Evolutionary conservation across 2,113 vertebrate species (phyloP), one percentile per base, ranked within the genome.

Genomic region (Choloepus hoffmanni): DNA sequence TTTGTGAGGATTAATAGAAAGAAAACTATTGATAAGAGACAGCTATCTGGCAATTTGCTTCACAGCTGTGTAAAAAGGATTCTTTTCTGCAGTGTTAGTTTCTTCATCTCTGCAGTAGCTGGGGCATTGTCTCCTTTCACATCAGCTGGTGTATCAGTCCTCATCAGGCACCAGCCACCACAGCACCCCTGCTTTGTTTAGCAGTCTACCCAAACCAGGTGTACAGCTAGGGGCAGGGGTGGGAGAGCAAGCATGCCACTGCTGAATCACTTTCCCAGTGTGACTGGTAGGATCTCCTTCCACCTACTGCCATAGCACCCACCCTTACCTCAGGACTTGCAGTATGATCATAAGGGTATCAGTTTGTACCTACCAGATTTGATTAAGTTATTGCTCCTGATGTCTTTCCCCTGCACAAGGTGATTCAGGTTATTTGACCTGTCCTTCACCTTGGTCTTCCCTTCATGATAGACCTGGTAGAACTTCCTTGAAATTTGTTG

Each of bases 151-250:
- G 5, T 58, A 6, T 50, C 72, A 40, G 81, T 53, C 68, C 28
- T 89, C 33, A 8, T 68, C 50, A 63, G 86, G 18, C 40, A 3
- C 30, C 50, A 40, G 72, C 50, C 48, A 23, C 60, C 23, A 0
- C 0, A 28, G 30, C 55, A 55, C 60, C 26, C 28, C 11, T 58
- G 36, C 60, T 48, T 36, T 53, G 2, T 6, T 24, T 26, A 30
- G 55, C 68, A 82, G 14, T 43, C 55, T n/a, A 30, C 43, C 40
- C 0, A 0, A 73, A 45, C 53, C 55, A 3, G 23, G 73, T 50
- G 4, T 4, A 15, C 15, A 13, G 21, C 1, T 14, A 7, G 33
- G 18, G 40, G 43, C 2, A 58, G 2, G 36, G 9, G 24, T 1
- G 15, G 55, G 28, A 23, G 36, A 74, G 28, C 48, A 12, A n/a